Evolutionary conservation across 2,113 vertebrate species (phyloP), one percentile per base, ranked within the genome.

Genomic region (Anoplopoma fimbria): DNA sequence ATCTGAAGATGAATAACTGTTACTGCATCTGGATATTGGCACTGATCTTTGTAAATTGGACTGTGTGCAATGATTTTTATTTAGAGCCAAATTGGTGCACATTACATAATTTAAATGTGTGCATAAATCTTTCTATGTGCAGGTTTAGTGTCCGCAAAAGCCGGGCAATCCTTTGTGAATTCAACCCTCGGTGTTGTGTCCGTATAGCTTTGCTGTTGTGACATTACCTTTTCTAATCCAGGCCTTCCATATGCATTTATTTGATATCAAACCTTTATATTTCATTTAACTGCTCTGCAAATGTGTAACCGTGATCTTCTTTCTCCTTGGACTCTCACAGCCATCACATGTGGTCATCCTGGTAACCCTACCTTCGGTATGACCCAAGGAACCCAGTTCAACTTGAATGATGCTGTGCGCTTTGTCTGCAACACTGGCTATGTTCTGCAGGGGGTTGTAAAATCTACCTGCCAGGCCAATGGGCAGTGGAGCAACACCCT

Each of bases 291-390:
- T 38, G 4, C 4, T 64, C 4, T 19, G 5, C 9, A 62, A 45
- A n/a, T 74, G 12, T 70, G 4, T 76, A 23, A 63, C 14, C 5
- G n/a, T 42, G 3, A 21, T 55, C 64, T 60, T 45, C 1, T 58
- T 33, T 68, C 1, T 63, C 7, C 1, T 77, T 62, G 70, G 0
- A 29, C 17, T 74, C 87, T 82, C 57, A 8, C 67, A 99, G 98
- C 98, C 8, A 99, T 99, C 84, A 99, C 98, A 34, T 99, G 98
- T 0, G 98, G 98, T 63, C 98, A 99, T 82, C 98, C 98, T 0
- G 98, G 98, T 53, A 99, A 98, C 80, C 97, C 98, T 1, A 89
- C 93, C 71, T 97, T 97, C 0, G 98, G 98, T 27, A 21, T 97
- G 79, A 99, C 98, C 47, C 98, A 98, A 53, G 98, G 98, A 70